phyloP scores from a whole-genome alignment of 2,113 vertebrate genomes.

The Tringa solitaria region DNA sequence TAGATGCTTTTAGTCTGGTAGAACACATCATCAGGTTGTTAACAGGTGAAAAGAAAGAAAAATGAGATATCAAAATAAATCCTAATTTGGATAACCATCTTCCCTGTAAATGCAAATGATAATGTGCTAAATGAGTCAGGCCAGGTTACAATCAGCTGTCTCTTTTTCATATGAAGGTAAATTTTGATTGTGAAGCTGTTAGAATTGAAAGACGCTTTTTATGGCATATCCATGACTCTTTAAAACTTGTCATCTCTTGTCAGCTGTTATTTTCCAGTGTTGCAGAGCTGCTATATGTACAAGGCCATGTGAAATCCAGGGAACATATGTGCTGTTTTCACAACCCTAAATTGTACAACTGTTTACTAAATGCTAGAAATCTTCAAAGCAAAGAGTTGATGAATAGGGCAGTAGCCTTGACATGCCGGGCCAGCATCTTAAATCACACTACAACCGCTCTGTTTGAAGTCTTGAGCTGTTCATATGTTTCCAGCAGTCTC shows the following conservation, averaged over 20 bases:
- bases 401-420: constrained; percentile 38
- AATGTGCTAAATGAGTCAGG: background rate
- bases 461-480: constrained; percentile 43
- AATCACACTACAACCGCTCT: background rate
- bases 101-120: constrained; percentile 1
- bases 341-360: background rate
- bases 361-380: constrained; percentile 44
- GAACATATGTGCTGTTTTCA: constrained; percentile 25
- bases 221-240: background rate
- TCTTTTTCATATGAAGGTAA: constrained; percentile 8
- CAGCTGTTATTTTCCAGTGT: background rate
- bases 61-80: background rate
- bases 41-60: background rate
- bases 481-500: background rate
- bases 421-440: background rate
- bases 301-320: constrained; percentile 10
- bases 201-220: background rate
- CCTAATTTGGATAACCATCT: background rate
- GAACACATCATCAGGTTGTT: background rate
- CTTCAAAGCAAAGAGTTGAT: constrained; percentile 43
- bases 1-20: background rate
- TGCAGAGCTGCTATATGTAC: background rate
- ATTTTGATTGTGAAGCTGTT: constrained; percentile 16
- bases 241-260: constrained; percentile 10
- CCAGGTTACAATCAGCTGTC: background rate